phyloP scores from a whole-genome alignment of 2,113 vertebrate species.

The Platycercus adscitus region DNA sequence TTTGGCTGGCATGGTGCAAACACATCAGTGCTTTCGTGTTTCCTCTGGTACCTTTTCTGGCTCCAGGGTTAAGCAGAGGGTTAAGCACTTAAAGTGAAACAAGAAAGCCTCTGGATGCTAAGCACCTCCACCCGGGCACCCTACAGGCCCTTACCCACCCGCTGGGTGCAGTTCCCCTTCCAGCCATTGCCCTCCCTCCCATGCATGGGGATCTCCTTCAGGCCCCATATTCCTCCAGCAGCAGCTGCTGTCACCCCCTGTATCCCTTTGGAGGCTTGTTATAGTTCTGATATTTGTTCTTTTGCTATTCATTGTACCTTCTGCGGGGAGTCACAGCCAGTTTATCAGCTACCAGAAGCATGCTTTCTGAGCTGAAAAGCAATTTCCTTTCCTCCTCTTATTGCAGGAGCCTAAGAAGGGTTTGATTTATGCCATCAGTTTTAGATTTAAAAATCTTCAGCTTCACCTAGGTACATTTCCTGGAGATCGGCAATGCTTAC shows the following conservation, averaged over 20 bases:
- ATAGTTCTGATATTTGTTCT: neutral
- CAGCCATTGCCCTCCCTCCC: neutral
- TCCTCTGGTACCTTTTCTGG: neutral
- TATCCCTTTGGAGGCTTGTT: neutral
- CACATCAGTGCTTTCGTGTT: fast-evolving
- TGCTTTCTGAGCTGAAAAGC: conserved; percentile 43
- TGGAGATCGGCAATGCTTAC: conserved; percentile 39
- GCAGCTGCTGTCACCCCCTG: neutral
- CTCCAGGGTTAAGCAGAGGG: neutral
- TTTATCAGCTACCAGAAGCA: conserved; percentile 56
- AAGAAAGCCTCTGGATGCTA: neutral
- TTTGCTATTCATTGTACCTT: neutral
- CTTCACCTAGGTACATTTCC: conserved; percentile 65
- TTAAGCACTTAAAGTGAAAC: neutral
- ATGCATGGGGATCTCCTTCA: neutral
- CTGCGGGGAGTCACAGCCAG: neutral
- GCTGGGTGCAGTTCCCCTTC: neutral
- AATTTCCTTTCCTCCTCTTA: conserved; percentile 67
- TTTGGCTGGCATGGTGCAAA: neutral
- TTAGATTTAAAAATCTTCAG: conserved; percentile 62
- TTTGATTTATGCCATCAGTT: conserved; percentile 57
- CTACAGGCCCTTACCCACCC: neutral
- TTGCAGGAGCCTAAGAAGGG: conserved; percentile 25
- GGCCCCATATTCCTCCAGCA: neutral
- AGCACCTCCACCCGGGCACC: neutral